Base-by-base conservation (phyloP, 1,140 invertebrate species). In the Euglossa dilemma region DNA sequence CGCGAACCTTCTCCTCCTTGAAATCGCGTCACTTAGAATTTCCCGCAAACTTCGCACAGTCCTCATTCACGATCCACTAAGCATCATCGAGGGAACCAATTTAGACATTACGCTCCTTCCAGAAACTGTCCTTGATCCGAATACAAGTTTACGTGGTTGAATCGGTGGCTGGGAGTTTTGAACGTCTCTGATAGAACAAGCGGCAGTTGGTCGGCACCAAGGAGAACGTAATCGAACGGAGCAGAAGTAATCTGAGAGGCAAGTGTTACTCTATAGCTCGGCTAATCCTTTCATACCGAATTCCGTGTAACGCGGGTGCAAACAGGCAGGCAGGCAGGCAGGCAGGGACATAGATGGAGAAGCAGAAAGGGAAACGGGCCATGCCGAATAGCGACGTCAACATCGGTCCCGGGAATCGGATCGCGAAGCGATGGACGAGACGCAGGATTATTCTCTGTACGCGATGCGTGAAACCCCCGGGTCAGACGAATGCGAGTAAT, bases 231-330 rank as follows among this genome's bases (percentile, higher is more conserved):
- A 80, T 80, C 71, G 69, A 80, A 80, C 52, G 64, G 36, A 47
- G 45, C 71, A 79, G 57, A 57, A 76, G 66, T 84, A 86, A 87
- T 81, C 69, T 45, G 69, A 59, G 56, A 56, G 52, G 74, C 80
- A 82, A 87, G 78, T 80, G 70, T 87, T 80, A 67, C 87, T 57
- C 73, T 61, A 18, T 14, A 86, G 64, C 67, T 47, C 56, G 11
- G 77, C 23, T 87, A 84, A 87, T 87, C 85, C 79, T 77, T 74
- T 80, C 61, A 45, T 57, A 59, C 43, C 69, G 56, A 76, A 84
- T 75, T 80, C 56, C 66, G 74, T 80, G 25, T 64, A 54, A 73
- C 47, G 16, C 25, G 67, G 43, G 61, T 59, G 45, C 16, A 18
- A 56, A 72, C 70, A 43, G 69, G 11, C 20, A 25, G 4, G 25